These are phyloP conservation scores for Zaprionus africanus DNA, from an alignment of 1,140 invertebrate species.

Conservation along the genomic window DNA sequence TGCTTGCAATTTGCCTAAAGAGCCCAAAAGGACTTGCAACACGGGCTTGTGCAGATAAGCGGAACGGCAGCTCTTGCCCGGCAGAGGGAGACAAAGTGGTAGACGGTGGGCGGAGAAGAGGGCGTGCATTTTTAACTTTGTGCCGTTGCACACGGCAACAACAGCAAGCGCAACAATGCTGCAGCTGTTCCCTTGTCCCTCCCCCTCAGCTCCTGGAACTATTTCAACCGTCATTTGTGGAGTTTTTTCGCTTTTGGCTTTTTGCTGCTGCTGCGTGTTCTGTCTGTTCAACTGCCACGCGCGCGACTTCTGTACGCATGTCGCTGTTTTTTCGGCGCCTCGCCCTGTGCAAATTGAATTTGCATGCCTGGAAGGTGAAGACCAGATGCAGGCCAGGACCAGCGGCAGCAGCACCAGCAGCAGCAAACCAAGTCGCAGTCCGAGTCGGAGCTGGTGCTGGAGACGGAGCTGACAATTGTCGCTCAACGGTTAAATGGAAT, in stretches of 20 bases:
- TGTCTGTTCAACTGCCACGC: constrained; percentile 61
- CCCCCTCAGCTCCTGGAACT: constrained; percentile 41
- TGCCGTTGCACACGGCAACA: constrained; percentile 24
- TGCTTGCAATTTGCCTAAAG: constrained; percentile 58
- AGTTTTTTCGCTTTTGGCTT: constrained; percentile 16
- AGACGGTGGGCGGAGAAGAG: neutral
- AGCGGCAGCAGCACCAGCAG: neutral
- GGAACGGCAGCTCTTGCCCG: constrained; percentile 58
- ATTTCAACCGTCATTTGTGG: constrained; percentile 68
- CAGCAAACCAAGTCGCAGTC: neutral
- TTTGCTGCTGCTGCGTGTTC: neutral
- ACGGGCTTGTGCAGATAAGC: constrained; percentile 61
- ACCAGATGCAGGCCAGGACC: constrained; percentile 31
- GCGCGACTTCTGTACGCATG: constrained; percentile 74
- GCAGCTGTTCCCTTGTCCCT: constrained; percentile 12
- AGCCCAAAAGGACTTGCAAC: constrained; percentile 53
- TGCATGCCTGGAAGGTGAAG: constrained; percentile 72
- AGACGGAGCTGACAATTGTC: constrained; percentile 62
- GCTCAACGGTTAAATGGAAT: constrained; percentile 51
- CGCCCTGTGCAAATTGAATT: constrained; percentile 72
- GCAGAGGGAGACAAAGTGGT: neutral
- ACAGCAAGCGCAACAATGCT: constrained; percentile 22
- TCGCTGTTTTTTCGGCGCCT: constrained; percentile 48
- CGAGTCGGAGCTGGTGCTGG: neutral
- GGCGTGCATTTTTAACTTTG: constrained; percentile 63